Evolutionary conservation across 2,888 invertebrate genomes (phyloP).

Genomic region (Sepiola atlantica): DNA sequence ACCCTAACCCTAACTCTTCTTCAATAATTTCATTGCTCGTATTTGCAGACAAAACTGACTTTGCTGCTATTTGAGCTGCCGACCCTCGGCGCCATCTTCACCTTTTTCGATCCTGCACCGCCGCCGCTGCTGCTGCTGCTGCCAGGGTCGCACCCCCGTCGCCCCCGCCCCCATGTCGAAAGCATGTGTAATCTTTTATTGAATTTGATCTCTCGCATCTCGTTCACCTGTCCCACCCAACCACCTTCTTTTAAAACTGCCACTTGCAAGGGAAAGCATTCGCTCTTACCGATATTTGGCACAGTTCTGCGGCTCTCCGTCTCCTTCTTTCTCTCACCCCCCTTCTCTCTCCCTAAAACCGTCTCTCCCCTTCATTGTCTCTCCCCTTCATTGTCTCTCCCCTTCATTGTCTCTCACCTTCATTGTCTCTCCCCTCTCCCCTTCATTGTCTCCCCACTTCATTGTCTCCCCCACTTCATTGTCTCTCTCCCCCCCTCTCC

Average conservation of each 20-base stretch:
- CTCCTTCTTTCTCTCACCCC: not conserved
- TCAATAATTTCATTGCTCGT: not conserved
- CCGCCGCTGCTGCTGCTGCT: not conserved
- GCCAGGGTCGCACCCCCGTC: not conserved
- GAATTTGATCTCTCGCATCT: not conserved
- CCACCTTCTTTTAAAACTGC: not conserved
- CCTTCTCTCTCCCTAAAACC: not conserved
- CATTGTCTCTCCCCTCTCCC: no score
- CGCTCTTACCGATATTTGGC: not conserved
- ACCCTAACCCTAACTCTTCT: no score
- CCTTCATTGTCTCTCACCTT: not conserved
- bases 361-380: not conserved
- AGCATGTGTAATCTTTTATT: conserved; percentile 18
- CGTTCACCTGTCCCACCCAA: not conserved
- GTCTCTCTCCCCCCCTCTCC: no score
- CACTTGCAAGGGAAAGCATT: not conserved
- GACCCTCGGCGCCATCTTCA: no score
- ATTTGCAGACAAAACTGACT: not conserved
- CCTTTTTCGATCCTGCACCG: not conserved
- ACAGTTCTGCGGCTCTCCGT: not conserved
- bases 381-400: accelerated
- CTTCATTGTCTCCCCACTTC: no score
- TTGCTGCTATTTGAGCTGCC: not conserved
- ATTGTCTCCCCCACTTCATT: no score
- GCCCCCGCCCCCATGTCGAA: not conserved